A percentile compares a stretch with the other conserved stretches of the same genome.
These are phyloP conservation scores for Strix aluco DNA, from an alignment of 2,113 vertebrate species.

Conservation along the genomic window DNA sequence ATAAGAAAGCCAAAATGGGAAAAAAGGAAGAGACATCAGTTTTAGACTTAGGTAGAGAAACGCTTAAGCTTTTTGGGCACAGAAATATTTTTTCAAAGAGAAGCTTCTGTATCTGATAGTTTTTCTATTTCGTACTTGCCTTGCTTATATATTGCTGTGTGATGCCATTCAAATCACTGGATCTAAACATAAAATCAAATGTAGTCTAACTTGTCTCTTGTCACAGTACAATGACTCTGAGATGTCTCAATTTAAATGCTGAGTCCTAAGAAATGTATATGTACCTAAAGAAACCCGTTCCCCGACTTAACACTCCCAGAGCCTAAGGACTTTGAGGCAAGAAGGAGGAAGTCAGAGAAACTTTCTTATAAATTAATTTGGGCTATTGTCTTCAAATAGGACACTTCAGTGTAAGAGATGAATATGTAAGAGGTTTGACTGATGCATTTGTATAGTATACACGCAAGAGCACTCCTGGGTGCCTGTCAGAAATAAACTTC, in stretches of 20 bases:
- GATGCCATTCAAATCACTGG: not conserved
- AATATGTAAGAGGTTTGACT: not conserved
- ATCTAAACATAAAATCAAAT: not conserved
- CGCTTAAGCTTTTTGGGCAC: not conserved
- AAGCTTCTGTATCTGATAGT: not conserved
- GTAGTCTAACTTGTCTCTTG: not conserved
- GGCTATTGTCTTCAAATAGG: not conserved
- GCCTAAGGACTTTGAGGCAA: not conserved
- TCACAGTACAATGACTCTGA: not conserved
- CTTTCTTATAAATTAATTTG: not conserved
- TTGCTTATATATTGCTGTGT: not conserved
- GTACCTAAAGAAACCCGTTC: not conserved
- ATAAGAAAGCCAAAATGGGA: not conserved
- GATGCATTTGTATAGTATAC: not conserved
- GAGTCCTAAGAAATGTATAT: not conserved
- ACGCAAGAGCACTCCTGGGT: not conserved
- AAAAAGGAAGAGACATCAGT: not conserved
- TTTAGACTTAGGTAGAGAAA: not conserved
- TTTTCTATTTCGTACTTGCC: not conserved
- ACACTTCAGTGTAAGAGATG: not conserved
- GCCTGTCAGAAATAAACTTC: conserved; percentile 2
- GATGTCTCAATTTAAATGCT: not conserved
- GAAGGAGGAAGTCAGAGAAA: not conserved
- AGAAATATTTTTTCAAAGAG: not conserved
- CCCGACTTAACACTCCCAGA: not conserved